These are phyloP conservation scores for Cyclophora punctaria DNA, from an alignment of 2,888 invertebrate species.

Conservation along the genomic window DNA sequence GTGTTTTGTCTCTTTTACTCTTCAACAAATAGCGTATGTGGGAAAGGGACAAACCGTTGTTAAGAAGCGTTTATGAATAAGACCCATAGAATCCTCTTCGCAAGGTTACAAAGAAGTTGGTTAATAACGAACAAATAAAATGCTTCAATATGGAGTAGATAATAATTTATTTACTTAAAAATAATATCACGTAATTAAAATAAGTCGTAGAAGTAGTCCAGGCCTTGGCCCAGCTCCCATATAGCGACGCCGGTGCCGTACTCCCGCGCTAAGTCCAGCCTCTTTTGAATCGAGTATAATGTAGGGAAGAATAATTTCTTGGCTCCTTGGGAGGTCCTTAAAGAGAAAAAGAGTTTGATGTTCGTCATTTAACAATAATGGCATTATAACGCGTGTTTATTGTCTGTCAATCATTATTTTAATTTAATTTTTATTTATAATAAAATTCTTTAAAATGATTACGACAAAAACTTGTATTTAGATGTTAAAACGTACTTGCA, in stretches of 20 bases:
- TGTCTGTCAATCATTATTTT: background rate
- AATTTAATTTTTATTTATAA: background rate
- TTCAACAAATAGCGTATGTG: too few relatives aligned
- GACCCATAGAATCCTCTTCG: too few relatives aligned
- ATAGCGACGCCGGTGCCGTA: conserved; percentile 90
- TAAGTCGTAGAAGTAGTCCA: conserved; percentile 94
- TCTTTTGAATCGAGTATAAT: conserved; percentile 85
- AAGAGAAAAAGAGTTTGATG: background rate
- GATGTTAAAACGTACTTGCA: too few relatives aligned
- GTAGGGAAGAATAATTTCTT: conserved; percentile 93
- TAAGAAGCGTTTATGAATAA: too few relatives aligned
- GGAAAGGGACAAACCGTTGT: too few relatives aligned
- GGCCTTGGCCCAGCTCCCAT: conserved; percentile 97
- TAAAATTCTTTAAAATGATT: too few relatives aligned
- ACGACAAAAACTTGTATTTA: too few relatives aligned
- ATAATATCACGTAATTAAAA: conserved; percentile 61
- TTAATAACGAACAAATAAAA: too few relatives aligned
- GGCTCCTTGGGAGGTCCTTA: conserved; percentile 78
- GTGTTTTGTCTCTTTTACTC: too few relatives aligned
- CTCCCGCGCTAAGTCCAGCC: conserved; percentile 86
- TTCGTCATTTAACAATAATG: background rate
- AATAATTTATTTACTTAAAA: conserved; percentile 45
- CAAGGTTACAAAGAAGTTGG: too few relatives aligned
- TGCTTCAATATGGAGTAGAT: conserved; percentile 15
- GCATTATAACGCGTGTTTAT: too few relatives aligned